Evolutionary conservation across 1,140 invertebrate genomes (phyloP), one percentile per base, ranked within the genome.

Genomic region (Druon quercuslanigerum): DNA sequence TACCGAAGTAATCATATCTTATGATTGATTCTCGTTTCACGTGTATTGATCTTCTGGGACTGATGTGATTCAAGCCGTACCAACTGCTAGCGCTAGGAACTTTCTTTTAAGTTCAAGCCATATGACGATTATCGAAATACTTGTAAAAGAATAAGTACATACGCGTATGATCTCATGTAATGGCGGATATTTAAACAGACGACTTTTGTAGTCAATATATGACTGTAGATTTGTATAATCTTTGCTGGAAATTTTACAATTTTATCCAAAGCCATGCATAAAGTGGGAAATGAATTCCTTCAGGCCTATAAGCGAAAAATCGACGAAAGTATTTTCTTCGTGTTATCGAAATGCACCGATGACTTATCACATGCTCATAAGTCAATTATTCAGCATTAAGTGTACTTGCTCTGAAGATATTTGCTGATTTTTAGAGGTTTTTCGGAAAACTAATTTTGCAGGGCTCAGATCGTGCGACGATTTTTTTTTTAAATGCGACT

Each of bases 121-220:
- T 72, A 50, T 46, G 40, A 46, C 40, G 40, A 46, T 54, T 9
- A 54, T 19, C n/a, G 52, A 52, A 52, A 73, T 46, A 74, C 17
- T 19, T 74, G 9, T n/a, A 57, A 57, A 56, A n/a, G 71, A 72
- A 51, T 17, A 72, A 72, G 51, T 25, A 20, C 50, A 72, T 51
- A 51, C 14, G 25, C 17, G 19, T 74, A 74, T 74, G 73, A 74
- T 74, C 73, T 74, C 73, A 74, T 54, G 25, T 25, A 74, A 40
- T 56, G 52, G 33, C 54, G 25, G 33, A 74, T 74, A 74, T 74
- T 74, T 14, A 57, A 56, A 19, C 54, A 74, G 17, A 56, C 54
- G 51, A 74, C 51, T 57, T 57, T 46, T 46, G 40, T 46, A 46
- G 40, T 46, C 40, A 2, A 46, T 46, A 11, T 46, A 46, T 46